A percentile compares a stretch with the other conserved stretches of the same genome.
phyloP scores from a whole-genome alignment of 2,113 vertebrate species.

The Ctenodactylus gundi region DNA sequence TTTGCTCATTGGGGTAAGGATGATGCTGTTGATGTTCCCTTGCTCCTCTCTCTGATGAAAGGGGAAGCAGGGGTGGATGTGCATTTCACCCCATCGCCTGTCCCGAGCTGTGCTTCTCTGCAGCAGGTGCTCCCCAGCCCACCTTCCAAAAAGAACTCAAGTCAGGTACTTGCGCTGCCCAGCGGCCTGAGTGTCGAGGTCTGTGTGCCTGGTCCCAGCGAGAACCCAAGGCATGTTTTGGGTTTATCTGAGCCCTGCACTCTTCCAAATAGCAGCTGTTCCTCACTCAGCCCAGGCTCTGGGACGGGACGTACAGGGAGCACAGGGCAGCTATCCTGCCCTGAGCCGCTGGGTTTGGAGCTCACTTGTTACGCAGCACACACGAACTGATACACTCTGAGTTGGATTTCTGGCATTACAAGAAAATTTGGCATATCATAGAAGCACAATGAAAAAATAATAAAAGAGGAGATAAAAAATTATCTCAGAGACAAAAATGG shows the following conservation, averaged over 20 bases:
- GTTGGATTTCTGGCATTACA: not conserved
- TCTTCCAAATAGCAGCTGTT: not conserved
- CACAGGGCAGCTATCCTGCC: not conserved
- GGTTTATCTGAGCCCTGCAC: not conserved
- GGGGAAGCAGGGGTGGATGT: not conserved
- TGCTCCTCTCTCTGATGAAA: no score
- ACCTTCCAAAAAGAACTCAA: not conserved
- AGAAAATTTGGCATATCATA: no score
- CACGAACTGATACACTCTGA: not conserved
- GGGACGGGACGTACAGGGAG: not conserved
- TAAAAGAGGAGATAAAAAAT: not conserved
- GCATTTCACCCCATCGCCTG: not conserved
- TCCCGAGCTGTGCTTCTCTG: not conserved
- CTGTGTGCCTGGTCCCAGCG: no score
- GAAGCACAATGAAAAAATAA: not conserved
- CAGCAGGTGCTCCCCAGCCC: not conserved
- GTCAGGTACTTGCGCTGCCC: fast-evolving
- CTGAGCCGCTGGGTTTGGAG: not conserved
- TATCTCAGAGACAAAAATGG: not conserved
- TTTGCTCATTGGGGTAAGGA: not conserved
- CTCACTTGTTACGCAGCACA: not conserved
- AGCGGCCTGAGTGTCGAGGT: no score
- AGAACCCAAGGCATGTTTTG: not conserved
- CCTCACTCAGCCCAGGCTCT: not conserved
- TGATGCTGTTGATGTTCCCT: no score